Conservation (phyloP, 2,888 invertebrate species). For the Lacanobia wlatinum region DNA sequence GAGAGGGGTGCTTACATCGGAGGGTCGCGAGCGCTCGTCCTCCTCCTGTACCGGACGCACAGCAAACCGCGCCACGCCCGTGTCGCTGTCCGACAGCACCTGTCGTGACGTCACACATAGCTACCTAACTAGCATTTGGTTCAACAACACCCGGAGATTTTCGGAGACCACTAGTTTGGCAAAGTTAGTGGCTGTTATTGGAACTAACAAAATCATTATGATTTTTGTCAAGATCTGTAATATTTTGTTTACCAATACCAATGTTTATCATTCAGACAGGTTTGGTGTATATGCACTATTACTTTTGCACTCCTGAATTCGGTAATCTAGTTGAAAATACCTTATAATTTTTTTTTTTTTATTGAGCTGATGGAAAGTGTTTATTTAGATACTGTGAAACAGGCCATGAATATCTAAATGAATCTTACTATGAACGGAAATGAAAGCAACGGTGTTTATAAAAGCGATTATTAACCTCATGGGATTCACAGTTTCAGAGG, state of each 20-base stretch:
- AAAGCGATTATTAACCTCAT: constrained; percentile 2
- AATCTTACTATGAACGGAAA: constrained; percentile 15
- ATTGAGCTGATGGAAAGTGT: not conserved
- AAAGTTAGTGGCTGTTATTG: not conserved
- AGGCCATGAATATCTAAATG: constrained; percentile 7
- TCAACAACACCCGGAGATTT: constrained; percentile 51
- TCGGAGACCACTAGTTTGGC: not conserved
- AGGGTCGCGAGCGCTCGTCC: constrained; percentile 90
- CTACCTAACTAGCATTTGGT: constrained; percentile 63
- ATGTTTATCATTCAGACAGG: not conserved
- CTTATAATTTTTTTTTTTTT: not conserved
- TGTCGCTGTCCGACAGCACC: constrained; percentile 90
- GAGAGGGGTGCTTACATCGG: constrained; percentile 83
- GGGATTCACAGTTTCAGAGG: constrained; percentile 13
- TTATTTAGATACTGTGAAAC: not conserved
- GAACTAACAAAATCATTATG: not conserved
- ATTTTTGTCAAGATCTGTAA: not conserved
- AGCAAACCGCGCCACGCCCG: constrained; percentile 91
- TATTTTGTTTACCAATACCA: not conserved
- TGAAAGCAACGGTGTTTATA: constrained; percentile 20
- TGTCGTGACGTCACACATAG: constrained; percentile 76
- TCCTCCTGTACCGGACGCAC: constrained; percentile 93
- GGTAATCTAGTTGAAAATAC: not conserved
- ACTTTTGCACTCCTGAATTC: not conserved
- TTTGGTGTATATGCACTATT: not conserved